A percentile compares a stretch with the other conserved stretches of the same genome.
Conservation (phyloP, 2,113 vertebrate genomes). For the Terrapene triunguis region DNA sequence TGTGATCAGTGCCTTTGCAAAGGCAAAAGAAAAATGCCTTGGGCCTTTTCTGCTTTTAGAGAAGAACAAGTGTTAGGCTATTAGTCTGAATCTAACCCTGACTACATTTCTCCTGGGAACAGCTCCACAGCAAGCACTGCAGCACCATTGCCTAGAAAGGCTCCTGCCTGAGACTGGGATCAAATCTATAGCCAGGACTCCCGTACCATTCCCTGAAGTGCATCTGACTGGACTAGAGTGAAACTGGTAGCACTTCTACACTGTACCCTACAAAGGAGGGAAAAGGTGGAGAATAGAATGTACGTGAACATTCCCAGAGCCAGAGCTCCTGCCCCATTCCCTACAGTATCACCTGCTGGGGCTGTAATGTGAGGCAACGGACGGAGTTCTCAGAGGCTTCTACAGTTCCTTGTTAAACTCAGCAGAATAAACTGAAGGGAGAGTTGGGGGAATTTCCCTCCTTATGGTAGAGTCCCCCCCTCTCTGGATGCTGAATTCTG, state of each 20-base stretch:
- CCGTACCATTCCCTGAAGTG: neutral
- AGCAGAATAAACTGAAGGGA: neutral
- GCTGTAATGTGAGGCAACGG: neutral
- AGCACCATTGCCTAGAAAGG: slow-evolving; percentile 54
- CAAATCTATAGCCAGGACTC: slow-evolving; percentile 27
- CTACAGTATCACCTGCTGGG: neutral
- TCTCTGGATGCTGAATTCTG: neutral
- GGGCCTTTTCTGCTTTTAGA: slow-evolving; percentile 72
- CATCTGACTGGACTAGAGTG: neutral
- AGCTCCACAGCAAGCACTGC: slow-evolving; percentile 32
- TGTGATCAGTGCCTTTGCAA: slow-evolving; percentile 70
- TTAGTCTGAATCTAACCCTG: slow-evolving; percentile 73
- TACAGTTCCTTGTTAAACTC: neutral
- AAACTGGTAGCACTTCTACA: neutral
- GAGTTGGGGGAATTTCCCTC: neutral
- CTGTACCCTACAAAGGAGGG: neutral
- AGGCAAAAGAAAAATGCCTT: slow-evolving; percentile 71
- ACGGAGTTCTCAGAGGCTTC: neutral
- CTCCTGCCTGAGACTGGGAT: slow-evolving; percentile 40
- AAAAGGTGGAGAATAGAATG: neutral
- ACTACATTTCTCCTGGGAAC: slow-evolving; percentile 68
- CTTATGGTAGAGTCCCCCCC: neutral
- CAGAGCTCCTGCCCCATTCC: neutral
- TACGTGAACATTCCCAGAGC: neutral
- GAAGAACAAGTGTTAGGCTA: slow-evolving; percentile 70